A percentile compares a stretch with the other conserved stretches of the same genome.
Evolutionary conservation across 2,113 vertebrate species (phyloP).

Genomic region (Bettongia penicillata): DNA sequence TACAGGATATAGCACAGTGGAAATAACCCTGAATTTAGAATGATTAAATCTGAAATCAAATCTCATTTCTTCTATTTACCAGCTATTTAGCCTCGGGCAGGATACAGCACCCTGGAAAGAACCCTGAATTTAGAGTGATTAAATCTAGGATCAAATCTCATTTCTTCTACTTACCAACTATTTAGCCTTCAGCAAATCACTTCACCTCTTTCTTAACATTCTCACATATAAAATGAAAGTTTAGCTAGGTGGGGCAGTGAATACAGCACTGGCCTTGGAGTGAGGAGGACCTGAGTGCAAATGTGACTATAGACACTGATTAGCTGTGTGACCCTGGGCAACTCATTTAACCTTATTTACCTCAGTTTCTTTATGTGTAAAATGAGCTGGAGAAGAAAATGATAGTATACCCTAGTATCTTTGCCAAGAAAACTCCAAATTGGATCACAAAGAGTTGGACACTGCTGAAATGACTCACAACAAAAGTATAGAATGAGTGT

Average conservation of each 20-base stretch:
- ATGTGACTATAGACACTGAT: background rate
- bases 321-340: background rate
- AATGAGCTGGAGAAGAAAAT: no score
- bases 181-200: background rate
- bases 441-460: no score
- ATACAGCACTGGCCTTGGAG: background rate
- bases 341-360: no score
- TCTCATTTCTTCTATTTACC: background rate
- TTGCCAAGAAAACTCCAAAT: no score
- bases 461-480: no score
- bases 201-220: background rate
- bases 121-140: background rate
- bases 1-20: background rate
- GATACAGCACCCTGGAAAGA: background rate
- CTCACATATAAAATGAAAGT: background rate
- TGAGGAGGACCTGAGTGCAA: background rate
- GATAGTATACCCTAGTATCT: no score
- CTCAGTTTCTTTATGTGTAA: no score
- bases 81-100: background rate
- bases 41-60: background rate
- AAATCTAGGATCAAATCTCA: background rate
- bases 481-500: no score
- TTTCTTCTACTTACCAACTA: background rate
- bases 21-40: background rate
- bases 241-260: background rate